These are phyloP conservation scores for Siderastrea siderea DNA, from an alignment of 92 coral and sea anemone genomes.

Conservation along the genomic window DNA sequence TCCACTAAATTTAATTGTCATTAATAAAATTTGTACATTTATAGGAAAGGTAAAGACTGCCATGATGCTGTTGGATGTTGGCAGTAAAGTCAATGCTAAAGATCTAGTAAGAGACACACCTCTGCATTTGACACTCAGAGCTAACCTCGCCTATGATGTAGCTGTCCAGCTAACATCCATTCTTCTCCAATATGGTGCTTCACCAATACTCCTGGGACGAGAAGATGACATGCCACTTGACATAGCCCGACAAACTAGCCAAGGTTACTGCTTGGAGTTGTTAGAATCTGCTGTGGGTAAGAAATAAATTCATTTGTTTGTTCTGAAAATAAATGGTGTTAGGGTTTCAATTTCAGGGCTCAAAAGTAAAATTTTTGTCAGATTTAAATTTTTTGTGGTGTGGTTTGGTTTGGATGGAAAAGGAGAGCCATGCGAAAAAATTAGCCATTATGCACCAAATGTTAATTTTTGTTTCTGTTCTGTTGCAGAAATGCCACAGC, in stretches of 20 bases:
- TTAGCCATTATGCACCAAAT: no score
- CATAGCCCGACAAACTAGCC: constrained; percentile 75
- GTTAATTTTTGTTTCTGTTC: no score
- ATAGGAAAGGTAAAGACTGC: constrained; percentile 81
- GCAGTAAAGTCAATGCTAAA: constrained; percentile 85
- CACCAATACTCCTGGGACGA: constrained; percentile 79
- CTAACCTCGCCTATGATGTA: constrained; percentile 82
- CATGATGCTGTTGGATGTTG: constrained; percentile 84
- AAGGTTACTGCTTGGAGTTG: constrained; percentile 74
- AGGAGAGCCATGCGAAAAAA: no score
- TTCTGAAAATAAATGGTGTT: no score
- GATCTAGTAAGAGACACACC: constrained; percentile 94
- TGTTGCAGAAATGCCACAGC: constrained; percentile 70
- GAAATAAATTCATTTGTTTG: not conserved
- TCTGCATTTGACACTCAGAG: constrained; percentile 82
- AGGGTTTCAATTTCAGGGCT: no score
- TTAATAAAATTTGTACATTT: not conserved
- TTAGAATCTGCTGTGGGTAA: constrained; percentile 86
- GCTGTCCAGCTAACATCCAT: constrained; percentile 77
- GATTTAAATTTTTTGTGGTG: not conserved
- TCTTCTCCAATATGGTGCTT: constrained; percentile 93
- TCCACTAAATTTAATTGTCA: no score
- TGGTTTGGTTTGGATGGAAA: no score
- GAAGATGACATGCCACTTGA: constrained; percentile 89
- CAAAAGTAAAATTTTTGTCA: not conserved